Evolutionary conservation across 92 coral and sea anemone species (phyloP), one percentile per base, ranked within the genome.

Genomic region (Parazoanthus atlanticus): DNA sequence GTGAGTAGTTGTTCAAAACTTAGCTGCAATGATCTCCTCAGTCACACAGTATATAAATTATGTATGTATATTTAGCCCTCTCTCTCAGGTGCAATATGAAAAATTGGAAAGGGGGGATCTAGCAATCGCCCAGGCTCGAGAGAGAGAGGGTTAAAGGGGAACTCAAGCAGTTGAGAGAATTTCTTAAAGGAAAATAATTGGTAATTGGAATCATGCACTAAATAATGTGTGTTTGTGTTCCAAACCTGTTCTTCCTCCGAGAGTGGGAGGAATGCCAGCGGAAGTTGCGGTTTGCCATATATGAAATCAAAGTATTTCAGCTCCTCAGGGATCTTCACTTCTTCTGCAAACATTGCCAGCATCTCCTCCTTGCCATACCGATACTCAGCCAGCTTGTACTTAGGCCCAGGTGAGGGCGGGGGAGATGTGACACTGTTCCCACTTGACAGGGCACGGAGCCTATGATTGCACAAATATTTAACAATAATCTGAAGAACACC

Each of bases 301-400:
- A 93, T 89, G 43, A 93, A 95, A 54, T 97, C 93, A 89, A 93
- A 94, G 82, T 89, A 85, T 33, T 90, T 95, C 84, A 93, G 78
- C 41, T 91, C 96, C 26, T 86, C 88, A 10, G 99, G 99, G 72
- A 90, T 90, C 78, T 86, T 89, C 15, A 93, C 77, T 17, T 95
- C 92, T 84, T 94, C 95, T 76, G 93, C 69, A 85, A 95, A 97
- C 91, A 97, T 82, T 73, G 99, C 99, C 38, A 97, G 84, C 99
- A 97, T 97, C 90, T 97, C 99, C 87, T 97, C 99, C 85, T 97
- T 97, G 28, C 99, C 99, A 61, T 97, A 97, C 29, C 99, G 93
- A 87, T 88, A 93, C 78, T 97, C 97, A 11, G 99, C 99, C 88
- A 97, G 91, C 81, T 97, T 97, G 92, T 91, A 97, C 85, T 92